Conservation (phyloP, 2,113 vertebrate genomes). For the Ameiurus melas region DNA sequence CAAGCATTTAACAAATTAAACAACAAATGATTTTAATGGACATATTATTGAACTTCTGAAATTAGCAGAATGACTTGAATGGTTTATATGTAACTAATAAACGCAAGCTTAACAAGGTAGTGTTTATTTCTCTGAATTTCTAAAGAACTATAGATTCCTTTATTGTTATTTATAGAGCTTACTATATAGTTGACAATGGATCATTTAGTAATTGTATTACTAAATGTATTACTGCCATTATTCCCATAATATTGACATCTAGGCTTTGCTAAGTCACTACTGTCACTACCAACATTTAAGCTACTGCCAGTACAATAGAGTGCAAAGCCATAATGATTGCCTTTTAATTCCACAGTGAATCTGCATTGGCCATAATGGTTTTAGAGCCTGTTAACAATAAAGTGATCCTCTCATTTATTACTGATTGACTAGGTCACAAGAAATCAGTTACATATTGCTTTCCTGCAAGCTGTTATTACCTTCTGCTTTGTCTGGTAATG, state of each 20-base stretch:
- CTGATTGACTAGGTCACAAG: neutral
- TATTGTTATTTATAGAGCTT: neutral
- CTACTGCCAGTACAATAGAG: neutral
- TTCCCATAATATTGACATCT: neutral
- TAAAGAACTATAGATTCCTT: neutral
- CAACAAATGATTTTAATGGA: neutral
- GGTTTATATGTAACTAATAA: neutral
- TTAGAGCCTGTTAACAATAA: neutral
- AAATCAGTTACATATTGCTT: neutral
- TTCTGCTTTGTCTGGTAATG: neutral
- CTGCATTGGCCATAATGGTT: neutral
- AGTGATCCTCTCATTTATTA: neutral
- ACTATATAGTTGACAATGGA: neutral
- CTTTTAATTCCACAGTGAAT: conserved; percentile 44
- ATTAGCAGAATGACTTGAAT: neutral
- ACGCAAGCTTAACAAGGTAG: neutral
- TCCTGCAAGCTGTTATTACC: neutral
- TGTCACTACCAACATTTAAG: conserved; percentile 42
- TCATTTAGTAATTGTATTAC: too few species aligned
- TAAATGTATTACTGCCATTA: neutral
- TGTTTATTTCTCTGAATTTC: neutral
- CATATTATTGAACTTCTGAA: neutral
- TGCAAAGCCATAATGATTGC: conserved; percentile 24
- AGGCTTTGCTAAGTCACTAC: conserved; percentile 41
- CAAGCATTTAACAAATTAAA: conserved; percentile 24